Base-by-base conservation (phyloP, 2,113 vertebrate genomes). In the Nestor notabilis region DNA sequence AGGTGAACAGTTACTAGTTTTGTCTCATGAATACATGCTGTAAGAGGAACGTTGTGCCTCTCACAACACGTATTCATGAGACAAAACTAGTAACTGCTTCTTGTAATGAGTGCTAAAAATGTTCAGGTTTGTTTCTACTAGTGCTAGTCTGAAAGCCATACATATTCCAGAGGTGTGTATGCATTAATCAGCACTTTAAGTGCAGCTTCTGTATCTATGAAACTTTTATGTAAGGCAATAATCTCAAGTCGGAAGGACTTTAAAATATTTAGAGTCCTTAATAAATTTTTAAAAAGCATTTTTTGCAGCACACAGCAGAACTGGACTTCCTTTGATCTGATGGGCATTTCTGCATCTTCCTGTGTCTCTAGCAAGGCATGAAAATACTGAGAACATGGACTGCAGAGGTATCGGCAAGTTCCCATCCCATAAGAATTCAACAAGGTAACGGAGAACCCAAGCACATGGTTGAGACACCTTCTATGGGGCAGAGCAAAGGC, bases 261-360 rank as follows among this genome's bases (percentile, higher is more conserved):
- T 66, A 69, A 96, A 97, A 95, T 89, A 96, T 94, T 95, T 89
- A 96, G 41, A 74, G 12, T 28, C 70, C 41, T 63, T 91, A 83
- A 82, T 94, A 91, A 93, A 96, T 91, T 88, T 93, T 92, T 92
- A 56, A 96, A 91, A 80, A 44, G 43, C 23, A 68, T 23, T 88
- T 91, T 95, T 76, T 53, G 49, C 88, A 63, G 71, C 68, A 85
- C 88, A 58, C 14, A 71, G 60, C 33, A 53, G 68, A 81, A 68
- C 53, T 41, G 47, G 70, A 76, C 90, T 64, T 74, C 29, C 63
- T 93, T 41, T 58, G 41, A 85, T 55, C 53, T 28, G 25, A 10
- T 28, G 53, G 71, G 70, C 55, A 49, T 80, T 71, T 82, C 53
- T 60, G 33, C 55, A 81, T 23, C 69, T 78, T 61, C 39, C 63